phyloP scores from a whole-genome alignment of 2,797 vertebrate genomes.

The Limnodromus scolopaceus region DNA sequence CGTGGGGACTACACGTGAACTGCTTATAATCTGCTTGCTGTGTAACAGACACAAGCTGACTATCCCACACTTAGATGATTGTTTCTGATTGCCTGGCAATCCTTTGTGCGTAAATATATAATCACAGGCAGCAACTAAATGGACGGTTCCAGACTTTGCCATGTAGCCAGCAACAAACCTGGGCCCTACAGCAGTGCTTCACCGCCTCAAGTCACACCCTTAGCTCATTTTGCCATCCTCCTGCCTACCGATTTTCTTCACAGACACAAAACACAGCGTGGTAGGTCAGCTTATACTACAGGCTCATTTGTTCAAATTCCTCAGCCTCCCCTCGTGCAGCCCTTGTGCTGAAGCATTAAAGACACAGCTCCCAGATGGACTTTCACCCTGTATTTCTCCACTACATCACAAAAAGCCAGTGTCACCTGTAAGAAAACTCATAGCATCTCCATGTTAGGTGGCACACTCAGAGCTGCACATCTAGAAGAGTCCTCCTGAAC shows the following conservation, averaged over 20 bases:
- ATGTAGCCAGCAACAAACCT: background rate
- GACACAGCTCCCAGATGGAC: background rate
- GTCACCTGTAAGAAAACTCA: background rate
- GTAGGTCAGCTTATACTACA: background rate
- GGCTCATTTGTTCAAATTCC: background rate
- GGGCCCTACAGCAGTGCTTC: background rate
- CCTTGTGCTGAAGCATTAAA: background rate
- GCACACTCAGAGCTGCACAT: background rate
- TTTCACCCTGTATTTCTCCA: background rate
- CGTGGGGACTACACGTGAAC: accelerated
- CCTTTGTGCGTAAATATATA: background rate
- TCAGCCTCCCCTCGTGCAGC: background rate
- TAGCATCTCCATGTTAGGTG: background rate
- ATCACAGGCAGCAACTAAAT: background rate
- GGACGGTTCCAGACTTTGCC: background rate
- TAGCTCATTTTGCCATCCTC: background rate
- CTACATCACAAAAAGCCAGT: background rate
- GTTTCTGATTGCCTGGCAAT: background rate
- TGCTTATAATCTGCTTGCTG: background rate
- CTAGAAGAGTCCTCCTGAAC: background rate
- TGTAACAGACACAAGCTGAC: background rate
- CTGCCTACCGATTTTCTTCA: background rate
- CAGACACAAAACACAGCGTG: background rate
- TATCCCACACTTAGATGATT: accelerated
- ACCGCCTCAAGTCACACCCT: background rate